Evolutionary conservation across 2,113 vertebrate genomes (phyloP).

Genomic region (Neoarius graeffei): DNA sequence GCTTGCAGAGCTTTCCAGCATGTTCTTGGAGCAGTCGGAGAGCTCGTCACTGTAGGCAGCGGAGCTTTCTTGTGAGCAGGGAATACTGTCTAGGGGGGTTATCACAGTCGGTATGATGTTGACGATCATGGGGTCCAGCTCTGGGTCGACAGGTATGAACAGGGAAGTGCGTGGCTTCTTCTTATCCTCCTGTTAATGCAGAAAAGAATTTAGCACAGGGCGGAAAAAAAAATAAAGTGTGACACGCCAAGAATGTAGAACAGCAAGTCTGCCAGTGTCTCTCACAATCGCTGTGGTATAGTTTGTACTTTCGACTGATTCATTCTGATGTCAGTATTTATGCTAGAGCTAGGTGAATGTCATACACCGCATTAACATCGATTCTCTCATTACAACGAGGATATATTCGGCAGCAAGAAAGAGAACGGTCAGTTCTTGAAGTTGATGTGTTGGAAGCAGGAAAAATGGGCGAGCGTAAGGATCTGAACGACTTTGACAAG

Average conservation of each 20-base stretch:
- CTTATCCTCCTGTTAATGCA: background rate
- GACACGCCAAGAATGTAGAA: background rate
- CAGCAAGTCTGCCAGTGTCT: background rate
- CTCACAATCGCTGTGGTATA: background rate
- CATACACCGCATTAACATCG: too few species aligned
- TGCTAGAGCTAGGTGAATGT: too few species aligned
- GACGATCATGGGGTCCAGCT: too few species aligned
- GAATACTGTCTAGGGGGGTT: accelerated
- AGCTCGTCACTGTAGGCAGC: too few species aligned
- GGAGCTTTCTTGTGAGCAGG: background rate
- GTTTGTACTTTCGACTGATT: background rate
- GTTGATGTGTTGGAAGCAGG: too few species aligned
- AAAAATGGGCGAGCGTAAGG: too few species aligned
- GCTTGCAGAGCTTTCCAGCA: background rate
- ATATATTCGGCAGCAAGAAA: too few species aligned
- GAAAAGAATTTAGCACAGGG: background rate
- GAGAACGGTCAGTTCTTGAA: too few species aligned
- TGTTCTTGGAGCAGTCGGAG: background rate
- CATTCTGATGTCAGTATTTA: background rate
- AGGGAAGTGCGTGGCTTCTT: background rate
- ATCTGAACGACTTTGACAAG: too few species aligned
- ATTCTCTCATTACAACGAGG: too few species aligned
- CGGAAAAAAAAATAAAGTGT: background rate
- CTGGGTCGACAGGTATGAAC: too few species aligned
- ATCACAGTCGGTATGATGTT: too few species aligned